These are phyloP conservation scores for Gyps fulvus DNA, from an alignment of 2,113 vertebrate genomes.

Conservation along the genomic window DNA sequence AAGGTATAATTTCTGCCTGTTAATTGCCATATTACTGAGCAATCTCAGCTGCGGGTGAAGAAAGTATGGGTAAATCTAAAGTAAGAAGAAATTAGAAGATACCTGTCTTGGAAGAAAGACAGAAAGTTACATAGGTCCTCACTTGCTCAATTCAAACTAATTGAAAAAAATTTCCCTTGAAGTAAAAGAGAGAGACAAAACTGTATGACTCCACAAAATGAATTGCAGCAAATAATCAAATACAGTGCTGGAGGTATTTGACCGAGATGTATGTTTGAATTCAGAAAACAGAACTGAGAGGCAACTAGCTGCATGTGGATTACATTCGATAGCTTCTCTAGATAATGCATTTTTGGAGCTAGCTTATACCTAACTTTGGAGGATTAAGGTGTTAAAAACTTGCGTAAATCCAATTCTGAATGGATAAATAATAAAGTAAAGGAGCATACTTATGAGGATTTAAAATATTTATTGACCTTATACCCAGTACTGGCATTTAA, in stretches of 20 bases:
- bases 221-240: neutral
- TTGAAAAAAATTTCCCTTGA: neutral
- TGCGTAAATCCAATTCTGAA: neutral
- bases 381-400: neutral
- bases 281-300: neutral
- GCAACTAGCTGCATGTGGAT: neutral
- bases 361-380: neutral
- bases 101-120: neutral
- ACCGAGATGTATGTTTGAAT: neutral
- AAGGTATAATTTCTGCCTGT: neutral
- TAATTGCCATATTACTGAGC: neutral
- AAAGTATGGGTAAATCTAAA: neutral
- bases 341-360: neutral
- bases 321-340: neutral
- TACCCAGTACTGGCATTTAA: neutral
- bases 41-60: neutral
- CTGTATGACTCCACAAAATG: neutral
- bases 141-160: neutral
- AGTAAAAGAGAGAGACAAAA: neutral
- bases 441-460: neutral
- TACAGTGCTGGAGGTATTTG: neutral
- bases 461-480: conserved; percentile 16
- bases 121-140: neutral
- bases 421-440: neutral
- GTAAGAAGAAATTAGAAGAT: neutral